A percentile compares a stretch with the other conserved stretches of the same genome.
phyloP scores from a whole-genome alignment of 2,888 invertebrate genomes.

The Sycophila texana region DNA sequence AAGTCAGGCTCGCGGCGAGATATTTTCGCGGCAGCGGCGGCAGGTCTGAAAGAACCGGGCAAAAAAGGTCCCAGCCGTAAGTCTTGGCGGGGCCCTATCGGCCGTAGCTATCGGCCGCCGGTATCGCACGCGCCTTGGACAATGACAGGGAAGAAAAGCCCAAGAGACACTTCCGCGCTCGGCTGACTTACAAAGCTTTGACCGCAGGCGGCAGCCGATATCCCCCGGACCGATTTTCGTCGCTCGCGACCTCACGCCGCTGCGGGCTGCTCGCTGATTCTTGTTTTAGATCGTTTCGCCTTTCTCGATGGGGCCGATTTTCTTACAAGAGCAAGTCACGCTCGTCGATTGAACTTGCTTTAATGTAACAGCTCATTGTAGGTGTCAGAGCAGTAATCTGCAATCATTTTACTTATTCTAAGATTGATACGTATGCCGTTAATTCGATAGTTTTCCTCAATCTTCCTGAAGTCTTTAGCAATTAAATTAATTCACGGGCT shows the following conservation, averaged over 20 bases:
- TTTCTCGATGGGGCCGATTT: not conserved
- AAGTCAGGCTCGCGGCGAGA: constrained; percentile 1
- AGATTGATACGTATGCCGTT: no score
- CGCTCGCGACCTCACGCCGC: not conserved
- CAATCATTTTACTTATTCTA: no score
- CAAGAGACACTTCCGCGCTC: not conserved
- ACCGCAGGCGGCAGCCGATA: constrained; percentile 2
- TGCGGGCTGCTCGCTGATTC: not conserved
- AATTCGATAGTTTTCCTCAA: no score
- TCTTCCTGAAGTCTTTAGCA: no score
- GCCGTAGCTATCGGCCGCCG: constrained; percentile 22
- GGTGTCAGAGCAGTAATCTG: no score
- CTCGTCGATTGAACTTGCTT: no score
- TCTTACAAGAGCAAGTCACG: no score
- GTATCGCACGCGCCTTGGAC: constrained; percentile 15
- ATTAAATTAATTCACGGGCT: no score
- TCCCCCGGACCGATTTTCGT: constrained; percentile 15
- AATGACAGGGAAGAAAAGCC: constrained; percentile 37
- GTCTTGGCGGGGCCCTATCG: constrained; percentile 29
- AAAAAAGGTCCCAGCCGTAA: constrained; percentile 16
- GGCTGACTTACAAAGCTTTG: not conserved
- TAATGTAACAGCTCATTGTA: no score
- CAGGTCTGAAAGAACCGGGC: not conserved
- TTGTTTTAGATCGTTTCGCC: not conserved
- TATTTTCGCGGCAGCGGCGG: constrained; percentile 20